These are phyloP conservation scores for Spea bombifrons DNA, from an alignment of 2,113 vertebrate genomes.

Conservation along the genomic window DNA sequence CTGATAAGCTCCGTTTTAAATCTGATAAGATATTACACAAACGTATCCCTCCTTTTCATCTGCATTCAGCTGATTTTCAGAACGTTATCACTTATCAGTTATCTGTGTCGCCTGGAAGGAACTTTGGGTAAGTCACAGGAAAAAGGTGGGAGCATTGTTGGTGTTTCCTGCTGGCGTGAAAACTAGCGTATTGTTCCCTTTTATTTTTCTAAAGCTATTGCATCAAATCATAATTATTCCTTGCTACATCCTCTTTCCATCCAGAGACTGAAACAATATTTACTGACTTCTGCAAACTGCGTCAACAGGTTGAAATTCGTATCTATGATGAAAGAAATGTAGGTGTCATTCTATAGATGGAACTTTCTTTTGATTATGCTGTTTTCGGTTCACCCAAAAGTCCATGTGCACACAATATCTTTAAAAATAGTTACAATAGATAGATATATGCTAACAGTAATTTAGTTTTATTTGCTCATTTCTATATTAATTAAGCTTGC, in stretches of 20 bases:
- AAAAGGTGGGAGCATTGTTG: constrained; percentile 94
- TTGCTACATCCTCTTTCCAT: constrained; percentile 77
- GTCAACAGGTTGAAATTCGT: constrained; percentile 50
- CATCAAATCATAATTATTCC: constrained; percentile 64
- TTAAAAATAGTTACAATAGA: no score
- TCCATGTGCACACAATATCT: no score
- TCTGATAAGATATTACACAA: constrained; percentile 57
- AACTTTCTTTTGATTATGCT: no score
- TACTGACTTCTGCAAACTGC: constrained; percentile 63
- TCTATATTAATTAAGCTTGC: no score
- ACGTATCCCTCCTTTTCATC: constrained; percentile 57
- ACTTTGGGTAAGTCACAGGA: constrained; percentile 87
- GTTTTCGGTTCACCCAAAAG: no score
- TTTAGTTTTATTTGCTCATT: no score
- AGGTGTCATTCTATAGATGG: neutral
- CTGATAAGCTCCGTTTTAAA: constrained; percentile 46
- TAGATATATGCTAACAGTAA: no score
- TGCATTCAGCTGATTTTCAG: constrained; percentile 56
- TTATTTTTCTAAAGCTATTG: constrained; percentile 61
- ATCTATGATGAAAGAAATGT: constrained; percentile 1
- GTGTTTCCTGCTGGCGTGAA: constrained; percentile 82
- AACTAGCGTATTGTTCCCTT: constrained; percentile 72
- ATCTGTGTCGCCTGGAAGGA: constrained; percentile 91
- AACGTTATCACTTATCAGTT: constrained; percentile 68
- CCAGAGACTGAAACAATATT: constrained; percentile 61